phyloP scores from a whole-genome alignment of 2,113 vertebrate genomes.

The Coturnix japonica region DNA sequence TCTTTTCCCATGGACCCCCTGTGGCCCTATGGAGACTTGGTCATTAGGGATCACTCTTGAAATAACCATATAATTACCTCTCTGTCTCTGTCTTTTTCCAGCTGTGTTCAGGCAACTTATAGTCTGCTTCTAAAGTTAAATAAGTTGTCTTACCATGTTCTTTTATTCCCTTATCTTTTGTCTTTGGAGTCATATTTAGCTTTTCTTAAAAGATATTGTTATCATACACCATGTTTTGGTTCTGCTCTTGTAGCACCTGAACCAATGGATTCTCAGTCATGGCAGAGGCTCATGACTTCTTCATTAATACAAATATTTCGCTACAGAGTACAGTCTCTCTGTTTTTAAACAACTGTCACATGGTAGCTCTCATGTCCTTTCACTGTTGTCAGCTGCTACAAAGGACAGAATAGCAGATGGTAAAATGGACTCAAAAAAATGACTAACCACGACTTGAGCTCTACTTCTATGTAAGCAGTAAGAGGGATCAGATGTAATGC shows the following conservation, averaged over 20 bases:
- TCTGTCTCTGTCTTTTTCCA: background rate
- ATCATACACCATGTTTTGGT: background rate
- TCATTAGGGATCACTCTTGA: background rate
- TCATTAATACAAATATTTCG: slow-evolving; percentile 36
- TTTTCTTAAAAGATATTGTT: slow-evolving; percentile 20
- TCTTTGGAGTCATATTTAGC: slow-evolving; percentile 1
- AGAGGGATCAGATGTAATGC: background rate
- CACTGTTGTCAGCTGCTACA: slow-evolving; percentile 29
- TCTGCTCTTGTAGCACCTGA: slow-evolving; percentile 4
- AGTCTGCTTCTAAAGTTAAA: background rate
- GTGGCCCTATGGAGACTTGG: background rate
- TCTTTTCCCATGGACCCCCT: background rate
- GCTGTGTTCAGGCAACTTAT: background rate
- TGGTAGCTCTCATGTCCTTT: slow-evolving; percentile 30
- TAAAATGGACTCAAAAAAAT: slow-evolving; percentile 34
- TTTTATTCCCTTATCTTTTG: background rate
- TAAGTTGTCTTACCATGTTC: background rate
- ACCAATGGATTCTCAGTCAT: background rate
- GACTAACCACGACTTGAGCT: background rate
- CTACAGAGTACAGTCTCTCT: slow-evolving; percentile 17
- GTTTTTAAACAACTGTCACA: slow-evolving; percentile 32
- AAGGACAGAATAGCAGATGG: slow-evolving; percentile 50
- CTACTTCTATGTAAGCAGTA: background rate
- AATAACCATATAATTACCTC: background rate
- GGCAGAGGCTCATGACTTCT: slow-evolving; percentile 15